Base-by-base conservation (phyloP, 2,888 invertebrate species). In the Philereme vetulata region DNA sequence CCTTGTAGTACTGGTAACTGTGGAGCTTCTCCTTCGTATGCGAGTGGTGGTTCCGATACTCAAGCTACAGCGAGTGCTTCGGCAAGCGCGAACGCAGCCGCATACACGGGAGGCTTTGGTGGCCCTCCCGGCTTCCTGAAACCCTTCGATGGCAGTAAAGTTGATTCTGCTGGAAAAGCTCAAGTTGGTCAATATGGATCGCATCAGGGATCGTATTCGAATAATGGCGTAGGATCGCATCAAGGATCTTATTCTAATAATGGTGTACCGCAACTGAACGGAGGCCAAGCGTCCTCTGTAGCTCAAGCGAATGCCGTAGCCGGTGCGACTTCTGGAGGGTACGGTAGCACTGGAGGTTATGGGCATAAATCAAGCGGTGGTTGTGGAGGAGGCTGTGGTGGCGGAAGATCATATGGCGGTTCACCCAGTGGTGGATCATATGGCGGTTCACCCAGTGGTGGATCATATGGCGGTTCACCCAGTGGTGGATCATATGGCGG, bases 51-150 rank as follows among this genome's bases (percentile, higher is more conserved):
- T 47, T 51, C 64, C 45, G 62, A 60, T 38, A 35, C 50, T 57
- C 62, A 61, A 42, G 47, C 62, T n/a, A 45, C 51, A 10, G 56
- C 64, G 7, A 63, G 35, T 53, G 55, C 54, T 6, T 61, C 72
- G 36, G 67, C 65, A 5, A 66, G 47, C 11, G 50, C 65, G 11
- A 51, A 66, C 47, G 66, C 56, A 6, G 75, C 79, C 35, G 78
- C 76, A 42, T 91, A 91, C 64, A 76, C 82, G 10, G 90, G 89
- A 54, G 88, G 91, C 10, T 92, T 92, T 67, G 89, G 90, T 42
- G 92, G 90, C 35, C 89, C 91, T 48, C 85, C 90, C 34, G 92
- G 92, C n/a, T 59, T 90, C 9, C 68, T 90, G 5, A 81, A 81
- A 71, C 88, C 92, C 1, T 82, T 78, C 62, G 88, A 90, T 54